Base-by-base conservation (phyloP, 2,888 invertebrate genomes). In the Amblyjoppa fuscipennis region DNA sequence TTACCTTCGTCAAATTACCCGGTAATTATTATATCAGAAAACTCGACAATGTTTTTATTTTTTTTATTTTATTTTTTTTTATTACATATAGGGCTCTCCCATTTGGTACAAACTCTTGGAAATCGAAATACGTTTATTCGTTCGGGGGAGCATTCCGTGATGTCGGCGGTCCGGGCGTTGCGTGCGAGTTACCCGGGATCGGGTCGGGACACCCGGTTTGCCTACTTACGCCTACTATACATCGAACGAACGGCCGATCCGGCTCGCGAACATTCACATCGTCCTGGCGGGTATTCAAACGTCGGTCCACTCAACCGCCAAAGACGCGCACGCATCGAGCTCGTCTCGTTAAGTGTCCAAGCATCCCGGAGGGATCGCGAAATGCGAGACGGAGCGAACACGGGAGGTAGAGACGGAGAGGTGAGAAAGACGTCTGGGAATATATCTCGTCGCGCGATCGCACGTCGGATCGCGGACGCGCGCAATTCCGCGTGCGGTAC, bases 151-250 rank as follows among this genome's bases (percentile, higher is more conserved):
- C 13, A 13, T 9, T 13, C 3, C 3, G 13, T 45, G 45, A 45
- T 13, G 45, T 45, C 45, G 13, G 13, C 13, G 13, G 11, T 3
- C 45, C 3, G 13, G 45, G 13, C 13, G 0, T 45, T 45, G 45
- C 45, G 45, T 45, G 45, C 45, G 45, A 16, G 53, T 34, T 31
- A 61, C 34, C 25, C 61, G 61, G 34, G 61, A 16, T 61, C 83
- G 86, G 87, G 85, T 84, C 87, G 86, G 87, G 90, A 89, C 90
- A 92, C 92, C 92, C 92, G 91, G 92, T 93, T 92, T 93, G 90
- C 92, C 92, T 93, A 93, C 92, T 92, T 92, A 92, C 92, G 91
- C 91, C 92, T 92, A 92, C 92, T 91, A 91, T 88, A 85, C 87
- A 86, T 28, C 28, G 90, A 91, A 90, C 88, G 89, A 90, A 91